A percentile compares a stretch with the other conserved stretches of the same genome.
Evolutionary conservation across 2,888 invertebrate genomes (phyloP).

Genomic region (Oscheius myriophilus): DNA sequence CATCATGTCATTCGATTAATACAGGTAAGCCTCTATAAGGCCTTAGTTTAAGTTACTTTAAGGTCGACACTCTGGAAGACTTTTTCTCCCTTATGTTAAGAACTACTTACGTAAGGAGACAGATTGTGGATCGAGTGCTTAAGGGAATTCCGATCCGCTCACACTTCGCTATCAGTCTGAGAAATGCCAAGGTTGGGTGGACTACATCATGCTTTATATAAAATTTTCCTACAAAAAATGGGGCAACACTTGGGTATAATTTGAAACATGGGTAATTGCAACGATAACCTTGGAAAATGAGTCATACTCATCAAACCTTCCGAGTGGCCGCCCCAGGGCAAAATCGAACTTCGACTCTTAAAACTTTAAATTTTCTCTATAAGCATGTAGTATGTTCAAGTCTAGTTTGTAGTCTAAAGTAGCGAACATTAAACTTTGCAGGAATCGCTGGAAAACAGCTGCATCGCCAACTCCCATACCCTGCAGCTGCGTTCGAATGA

Average conservation of each 20-base stretch:
- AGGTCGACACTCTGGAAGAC: conserved; percentile 64
- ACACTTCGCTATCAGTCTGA: conserved; percentile 67
- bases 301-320: too few relatives aligned
- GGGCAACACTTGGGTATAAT: background rate
- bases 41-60: background rate
- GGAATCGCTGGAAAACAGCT: conserved; percentile 61
- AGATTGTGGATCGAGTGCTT: conserved; percentile 69
- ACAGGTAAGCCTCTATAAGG: conserved; percentile 26
- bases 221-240: too few relatives aligned
- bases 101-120: conserved; percentile 66
- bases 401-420: background rate
- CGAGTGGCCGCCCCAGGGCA: too few relatives aligned
- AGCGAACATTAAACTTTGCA: conserved; percentile 18
- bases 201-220: too few relatives aligned
- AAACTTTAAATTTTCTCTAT: too few relatives aligned
- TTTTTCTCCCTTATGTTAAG: conserved; percentile 70
- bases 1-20: conserved; percentile 65
- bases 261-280: too few relatives aligned
- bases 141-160: conserved; percentile 69
- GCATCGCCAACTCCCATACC: conserved; percentile 53
- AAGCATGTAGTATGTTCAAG: too few relatives aligned
- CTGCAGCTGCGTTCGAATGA: conserved; percentile 37
- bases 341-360: too few relatives aligned
- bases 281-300: too few relatives aligned
- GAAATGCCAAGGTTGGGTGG: conserved; percentile 62